Conservation (phyloP, 2,113 vertebrate species). For the Pteronura brasiliensis region DNA sequence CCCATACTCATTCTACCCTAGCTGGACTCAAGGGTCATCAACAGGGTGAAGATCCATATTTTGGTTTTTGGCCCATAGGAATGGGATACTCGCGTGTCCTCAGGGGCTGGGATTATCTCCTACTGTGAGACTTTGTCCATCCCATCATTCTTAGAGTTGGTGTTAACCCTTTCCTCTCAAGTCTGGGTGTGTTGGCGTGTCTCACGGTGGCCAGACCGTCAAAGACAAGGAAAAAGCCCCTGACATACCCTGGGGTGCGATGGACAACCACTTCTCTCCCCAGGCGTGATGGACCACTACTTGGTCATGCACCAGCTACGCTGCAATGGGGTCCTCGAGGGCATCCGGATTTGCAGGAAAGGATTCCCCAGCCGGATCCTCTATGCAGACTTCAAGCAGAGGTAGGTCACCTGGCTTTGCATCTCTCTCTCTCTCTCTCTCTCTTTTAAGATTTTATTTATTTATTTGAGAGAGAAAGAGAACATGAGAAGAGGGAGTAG, state of each 20-base stretch:
- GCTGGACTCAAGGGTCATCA: not conserved
- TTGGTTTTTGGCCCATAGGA: not conserved
- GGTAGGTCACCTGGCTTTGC: conserved; percentile 72
- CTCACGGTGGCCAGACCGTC: not conserved
- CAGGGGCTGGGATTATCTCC: not conserved
- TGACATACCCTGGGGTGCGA: fast-evolving
- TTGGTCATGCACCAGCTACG: conserved; percentile 92
- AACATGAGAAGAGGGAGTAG: not conserved
- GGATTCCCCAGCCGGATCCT: conserved; percentile 93
- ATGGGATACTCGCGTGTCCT: not conserved
- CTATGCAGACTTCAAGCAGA: conserved; percentile 92
- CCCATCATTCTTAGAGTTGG: not conserved
- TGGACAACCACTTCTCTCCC: conserved; percentile 83
- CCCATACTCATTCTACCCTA: not conserved
- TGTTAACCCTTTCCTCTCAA: not conserved
- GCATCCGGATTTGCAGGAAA: conserved; percentile 93
- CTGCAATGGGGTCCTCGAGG: conserved; percentile 92
- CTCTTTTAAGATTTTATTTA: not conserved
- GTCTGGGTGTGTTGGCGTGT: not conserved
- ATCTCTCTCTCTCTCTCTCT: not conserved
- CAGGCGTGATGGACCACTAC: conserved; percentile 92
- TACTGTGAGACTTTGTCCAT: not conserved
- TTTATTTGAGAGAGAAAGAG: not conserved
- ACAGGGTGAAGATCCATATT: not conserved
- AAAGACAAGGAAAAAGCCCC: not conserved